Evolutionary conservation across 2,888 invertebrate species (phyloP).

Genomic region (Cerceris rybyensis): DNA sequence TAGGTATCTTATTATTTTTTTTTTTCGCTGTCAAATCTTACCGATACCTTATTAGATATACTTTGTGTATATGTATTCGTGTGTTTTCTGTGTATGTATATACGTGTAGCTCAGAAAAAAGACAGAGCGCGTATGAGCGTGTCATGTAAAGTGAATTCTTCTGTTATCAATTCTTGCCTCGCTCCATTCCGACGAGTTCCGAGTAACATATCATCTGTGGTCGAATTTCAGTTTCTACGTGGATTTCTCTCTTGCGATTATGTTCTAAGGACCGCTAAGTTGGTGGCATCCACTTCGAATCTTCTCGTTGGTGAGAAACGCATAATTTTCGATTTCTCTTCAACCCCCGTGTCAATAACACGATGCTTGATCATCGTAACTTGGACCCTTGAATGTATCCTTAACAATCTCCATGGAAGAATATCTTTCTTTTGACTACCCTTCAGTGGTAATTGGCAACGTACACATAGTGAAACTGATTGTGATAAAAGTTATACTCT

Average conservation of each 20-base stretch:
- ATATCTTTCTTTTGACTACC: too few species aligned
- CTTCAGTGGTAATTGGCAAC: too few species aligned
- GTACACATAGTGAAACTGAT: too few species aligned
- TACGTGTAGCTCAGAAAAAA: conserved; percentile 2
- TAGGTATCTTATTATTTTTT: conserved; percentile 66
- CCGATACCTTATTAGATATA: conserved; percentile 71
- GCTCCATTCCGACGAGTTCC: neutral
- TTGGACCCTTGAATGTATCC: too few species aligned
- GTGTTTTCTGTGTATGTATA: conserved; percentile 26
- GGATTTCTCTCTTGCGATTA: neutral
- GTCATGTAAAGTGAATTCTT: neutral
- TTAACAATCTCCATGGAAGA: too few species aligned
- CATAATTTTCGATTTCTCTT: too few species aligned
- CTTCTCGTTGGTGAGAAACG: neutral
- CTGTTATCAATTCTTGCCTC: conserved; percentile 13
- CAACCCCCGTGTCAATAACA: too few species aligned
- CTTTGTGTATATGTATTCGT: conserved; percentile 46
- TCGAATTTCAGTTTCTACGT: neutral
- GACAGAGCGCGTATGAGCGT: conserved; percentile 3
- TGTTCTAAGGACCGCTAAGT: too few species aligned
- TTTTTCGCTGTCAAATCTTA: conserved; percentile 75
- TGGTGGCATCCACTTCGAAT: conserved; percentile 6
- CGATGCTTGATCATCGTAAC: too few species aligned
- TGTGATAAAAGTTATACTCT: too few species aligned
- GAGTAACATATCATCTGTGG: neutral